Base-by-base conservation (phyloP, 2,888 invertebrate genomes). In the Meiosimyza decipiens region DNA sequence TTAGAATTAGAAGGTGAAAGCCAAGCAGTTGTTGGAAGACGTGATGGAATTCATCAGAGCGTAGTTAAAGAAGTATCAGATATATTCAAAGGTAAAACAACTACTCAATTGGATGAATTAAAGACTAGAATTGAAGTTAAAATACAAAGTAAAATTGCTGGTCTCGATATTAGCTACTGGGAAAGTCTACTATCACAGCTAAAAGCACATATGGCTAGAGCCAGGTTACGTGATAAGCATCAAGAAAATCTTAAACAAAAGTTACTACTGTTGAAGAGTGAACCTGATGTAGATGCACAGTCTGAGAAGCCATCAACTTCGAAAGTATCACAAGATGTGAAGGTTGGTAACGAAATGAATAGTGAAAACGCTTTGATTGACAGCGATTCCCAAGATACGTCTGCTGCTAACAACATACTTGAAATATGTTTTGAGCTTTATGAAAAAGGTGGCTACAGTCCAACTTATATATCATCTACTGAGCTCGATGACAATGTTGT, bases 141-240 rank as follows among this genome's bases (percentile, higher is more conserved):
- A 89, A 94, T 98, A 74, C 90, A 90, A 79, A 93, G 93, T 0
- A 92, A 93, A 76, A 92, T 91, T 60, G 97, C 95, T 87, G 97
- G 97, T 16, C 93, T 98, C 62, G 99, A 99, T 88, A 94, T 98
- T 76, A 96, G 96, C 62, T 99, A 98, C 88, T 99, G 99, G 99
- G 99, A 99, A 89, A 95, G 96, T 64, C 88, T 99, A 77, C 89
- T 98, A 51, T 95, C 95, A n/a, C 97, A 98, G 86, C 89, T 99
- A 12, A 97, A 96, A 89, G 98, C 97, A 7, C 96, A 97, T 87
- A 96, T 96, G 93, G 95, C 98, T 0, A 91, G 97, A 80, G 96
- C 97, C 1, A 90, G 98, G 50, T 90, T 99, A 13, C 89, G 96
- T 71, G 98, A 99, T 87, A 90, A 95, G 0, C 99, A 99, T 88